Evolutionary conservation across 2,888 invertebrate species (phyloP).

Genomic region (Leptinotarsa tumamoca): DNA sequence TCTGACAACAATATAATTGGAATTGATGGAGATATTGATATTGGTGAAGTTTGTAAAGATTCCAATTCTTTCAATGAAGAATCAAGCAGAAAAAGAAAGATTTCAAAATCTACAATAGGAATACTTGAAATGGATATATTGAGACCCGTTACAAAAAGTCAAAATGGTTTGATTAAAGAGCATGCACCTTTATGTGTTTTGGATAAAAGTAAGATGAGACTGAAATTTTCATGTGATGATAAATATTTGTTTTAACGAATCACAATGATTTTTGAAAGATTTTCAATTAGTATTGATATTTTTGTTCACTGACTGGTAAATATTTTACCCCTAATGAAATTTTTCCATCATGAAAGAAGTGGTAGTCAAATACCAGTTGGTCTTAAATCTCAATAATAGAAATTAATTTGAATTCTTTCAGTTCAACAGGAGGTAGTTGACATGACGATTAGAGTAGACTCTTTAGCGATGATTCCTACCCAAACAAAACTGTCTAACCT

Average conservation of each 20-base stretch:
- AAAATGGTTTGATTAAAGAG: slow-evolving; percentile 63
- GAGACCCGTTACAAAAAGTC: slow-evolving; percentile 73
- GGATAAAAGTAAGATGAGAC: slow-evolving; percentile 71
- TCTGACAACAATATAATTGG: slow-evolving; percentile 66
- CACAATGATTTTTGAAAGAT: too few species aligned
- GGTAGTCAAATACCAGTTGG: too few species aligned
- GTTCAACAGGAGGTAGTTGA: slow-evolving; percentile 1
- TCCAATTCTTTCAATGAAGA: slow-evolving; percentile 54
- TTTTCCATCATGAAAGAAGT: too few species aligned
- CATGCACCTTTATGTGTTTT: slow-evolving; percentile 72
- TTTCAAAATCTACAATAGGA: slow-evolving; percentile 61
- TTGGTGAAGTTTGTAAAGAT: slow-evolving; percentile 67
- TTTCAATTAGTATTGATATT: too few species aligned
- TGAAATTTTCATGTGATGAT: too few species aligned
- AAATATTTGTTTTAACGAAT: too few species aligned
- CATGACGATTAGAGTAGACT: background rate
- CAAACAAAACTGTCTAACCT: slow-evolving; percentile 6
- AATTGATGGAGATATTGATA: slow-evolving; percentile 68
- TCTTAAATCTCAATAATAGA: too few species aligned
- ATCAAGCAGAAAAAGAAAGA: slow-evolving; percentile 57
- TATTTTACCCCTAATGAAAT: too few species aligned
- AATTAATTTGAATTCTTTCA: background rate
- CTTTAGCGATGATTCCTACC: slow-evolving; percentile 10
- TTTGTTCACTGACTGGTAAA: too few species aligned
- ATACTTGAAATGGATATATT: slow-evolving; percentile 73